These are phyloP conservation scores for Macropodus opercularis DNA, from an alignment of 2,797 vertebrate genomes.

Conservation along the genomic window DNA sequence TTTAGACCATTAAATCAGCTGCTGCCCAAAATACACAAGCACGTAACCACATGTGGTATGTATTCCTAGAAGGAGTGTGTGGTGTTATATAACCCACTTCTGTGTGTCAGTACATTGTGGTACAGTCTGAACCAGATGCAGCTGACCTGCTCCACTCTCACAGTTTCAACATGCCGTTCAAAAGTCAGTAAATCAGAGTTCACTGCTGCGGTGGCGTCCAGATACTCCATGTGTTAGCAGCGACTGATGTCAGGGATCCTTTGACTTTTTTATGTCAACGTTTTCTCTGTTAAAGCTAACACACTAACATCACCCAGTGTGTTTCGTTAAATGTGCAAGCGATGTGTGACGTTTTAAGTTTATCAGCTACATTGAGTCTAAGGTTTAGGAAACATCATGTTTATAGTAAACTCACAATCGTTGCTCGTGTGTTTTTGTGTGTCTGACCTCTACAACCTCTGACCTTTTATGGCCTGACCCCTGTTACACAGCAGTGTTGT, in stretches of 20 bases:
- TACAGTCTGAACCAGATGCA: slow-evolving; percentile 26
- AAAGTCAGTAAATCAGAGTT: slow-evolving; percentile 14
- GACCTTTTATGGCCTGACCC: slow-evolving; percentile 26
- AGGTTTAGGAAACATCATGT: too few species aligned
- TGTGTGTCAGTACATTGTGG: slow-evolving; percentile 25
- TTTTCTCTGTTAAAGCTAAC: too few species aligned
- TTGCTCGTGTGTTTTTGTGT: too few species aligned
- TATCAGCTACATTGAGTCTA: too few species aligned
- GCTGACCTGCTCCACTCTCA: slow-evolving; percentile 13
- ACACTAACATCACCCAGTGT: too few species aligned
- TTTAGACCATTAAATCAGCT: background rate
- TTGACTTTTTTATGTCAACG: too few species aligned
- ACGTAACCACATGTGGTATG: background rate
- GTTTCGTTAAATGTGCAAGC: too few species aligned
- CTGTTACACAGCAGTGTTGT: slow-evolving; percentile 2
- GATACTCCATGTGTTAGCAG: background rate
- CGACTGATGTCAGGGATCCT: background rate
- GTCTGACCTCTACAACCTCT: background rate
- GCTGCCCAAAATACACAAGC: background rate
- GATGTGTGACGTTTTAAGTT: too few species aligned
- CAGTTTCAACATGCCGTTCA: background rate
- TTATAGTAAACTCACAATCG: too few species aligned
- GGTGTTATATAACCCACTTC: slow-evolving; percentile 17
- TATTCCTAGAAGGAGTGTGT: slow-evolving; percentile 45
- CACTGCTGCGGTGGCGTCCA: too few species aligned